These are phyloP conservation scores for Zelostemma sp. DNA, from an alignment of 1,140 invertebrate species.

Conservation along the genomic window DNA sequence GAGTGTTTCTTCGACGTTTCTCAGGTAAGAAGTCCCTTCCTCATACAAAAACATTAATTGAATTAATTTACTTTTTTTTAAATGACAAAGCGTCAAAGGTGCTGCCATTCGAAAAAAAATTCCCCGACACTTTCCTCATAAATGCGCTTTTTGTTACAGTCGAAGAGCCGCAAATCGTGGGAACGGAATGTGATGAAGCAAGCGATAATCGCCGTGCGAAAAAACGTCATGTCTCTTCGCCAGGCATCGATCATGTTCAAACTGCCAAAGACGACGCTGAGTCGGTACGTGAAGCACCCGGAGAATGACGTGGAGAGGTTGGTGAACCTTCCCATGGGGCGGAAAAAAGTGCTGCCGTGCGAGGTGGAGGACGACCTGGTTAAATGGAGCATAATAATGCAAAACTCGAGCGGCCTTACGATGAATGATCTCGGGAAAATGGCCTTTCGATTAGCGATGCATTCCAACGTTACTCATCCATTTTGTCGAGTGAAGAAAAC, in stretches of 20 bases:
- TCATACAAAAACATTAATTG: no score
- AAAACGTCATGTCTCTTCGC: neutral
- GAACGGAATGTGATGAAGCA: neutral
- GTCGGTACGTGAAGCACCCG: neutral
- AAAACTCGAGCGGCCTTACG: neutral
- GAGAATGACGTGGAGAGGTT: neutral
- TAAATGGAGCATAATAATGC: neutral
- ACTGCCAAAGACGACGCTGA: neutral
- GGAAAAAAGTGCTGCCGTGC: neutral
- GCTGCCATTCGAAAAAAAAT: no score
- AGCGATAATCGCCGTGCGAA: neutral
- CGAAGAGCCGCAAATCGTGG: neutral
- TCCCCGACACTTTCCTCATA: no score
- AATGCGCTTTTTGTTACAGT: neutral
- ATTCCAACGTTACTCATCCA: neutral
- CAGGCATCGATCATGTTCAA: neutral
- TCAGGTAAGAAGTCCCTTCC: no score
- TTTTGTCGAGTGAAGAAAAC: neutral
- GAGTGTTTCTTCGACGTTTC: no score
- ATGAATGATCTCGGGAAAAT: neutral
- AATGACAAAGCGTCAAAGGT: no score
- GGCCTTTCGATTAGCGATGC: neutral
- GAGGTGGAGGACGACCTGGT: neutral
- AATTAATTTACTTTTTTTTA: no score
- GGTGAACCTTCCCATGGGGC: neutral